phyloP scores from a whole-genome alignment of 2,888 invertebrate species.

The Neoaliturus tenellus region DNA sequence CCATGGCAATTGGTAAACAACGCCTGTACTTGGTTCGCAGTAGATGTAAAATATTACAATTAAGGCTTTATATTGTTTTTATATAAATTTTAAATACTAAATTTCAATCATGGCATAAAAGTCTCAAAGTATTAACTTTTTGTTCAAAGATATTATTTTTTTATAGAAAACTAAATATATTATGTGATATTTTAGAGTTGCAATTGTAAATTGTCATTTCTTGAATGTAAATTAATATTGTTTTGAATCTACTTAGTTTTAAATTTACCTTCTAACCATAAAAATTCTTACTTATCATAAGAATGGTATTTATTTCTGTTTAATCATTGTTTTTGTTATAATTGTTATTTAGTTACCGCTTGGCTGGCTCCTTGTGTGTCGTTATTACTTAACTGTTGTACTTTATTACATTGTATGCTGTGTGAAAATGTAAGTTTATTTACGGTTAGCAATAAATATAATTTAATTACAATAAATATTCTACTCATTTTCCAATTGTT shows the following conservation, averaged over 20 bases:
- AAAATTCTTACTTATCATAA: neutral
- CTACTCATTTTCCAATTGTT: neutral
- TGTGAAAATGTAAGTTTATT: conserved; percentile 28
- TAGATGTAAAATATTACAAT: too few relatives aligned
- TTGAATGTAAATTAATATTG: neutral
- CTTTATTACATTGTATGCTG: conserved; percentile 4
- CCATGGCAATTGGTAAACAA: too few relatives aligned
- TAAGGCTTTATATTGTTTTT: too few relatives aligned
- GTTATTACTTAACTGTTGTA: neutral
- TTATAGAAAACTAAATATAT: too few relatives aligned
- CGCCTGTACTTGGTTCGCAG: too few relatives aligned
- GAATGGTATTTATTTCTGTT: neutral
- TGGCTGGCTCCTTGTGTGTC: neutral
- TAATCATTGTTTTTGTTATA: neutral
- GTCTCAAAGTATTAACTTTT: too few relatives aligned
- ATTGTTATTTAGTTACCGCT: neutral
- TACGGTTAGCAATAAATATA: conserved; percentile 29
- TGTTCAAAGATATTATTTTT: too few relatives aligned
- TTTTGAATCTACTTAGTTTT: neutral
- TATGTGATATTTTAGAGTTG: conserved; percentile 1
- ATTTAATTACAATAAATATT: neutral
- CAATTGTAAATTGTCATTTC: neutral
- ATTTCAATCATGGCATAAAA: too few relatives aligned
- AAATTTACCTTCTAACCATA: neutral
- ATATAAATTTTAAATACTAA: too few relatives aligned